phyloP scores from a whole-genome alignment of 2,888 invertebrate species.

The Lasioglossum vierecki region DNA sequence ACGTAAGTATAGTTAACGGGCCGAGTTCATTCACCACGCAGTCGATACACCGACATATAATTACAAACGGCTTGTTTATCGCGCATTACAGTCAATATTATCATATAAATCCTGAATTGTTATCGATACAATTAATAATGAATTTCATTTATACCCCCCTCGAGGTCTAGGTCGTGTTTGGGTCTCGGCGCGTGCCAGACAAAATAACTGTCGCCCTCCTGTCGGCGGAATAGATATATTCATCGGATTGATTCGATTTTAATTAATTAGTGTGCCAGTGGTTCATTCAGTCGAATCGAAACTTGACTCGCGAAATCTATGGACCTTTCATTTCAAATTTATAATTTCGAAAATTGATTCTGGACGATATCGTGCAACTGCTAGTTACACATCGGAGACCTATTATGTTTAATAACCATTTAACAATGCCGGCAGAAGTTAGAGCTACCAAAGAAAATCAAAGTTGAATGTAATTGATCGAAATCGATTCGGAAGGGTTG shows the following conservation, averaged over 20 bases:
- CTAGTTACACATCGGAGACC: too few species aligned
- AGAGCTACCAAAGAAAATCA: too few species aligned
- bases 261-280: neutral
- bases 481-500: too few species aligned
- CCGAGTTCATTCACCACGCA: neutral
- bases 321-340: neutral
- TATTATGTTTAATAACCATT: too few species aligned
- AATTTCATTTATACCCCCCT: neutral
- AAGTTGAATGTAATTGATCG: too few species aligned
- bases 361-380: too few species aligned
- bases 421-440: too few species aligned
- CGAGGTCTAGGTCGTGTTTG: constrained; percentile 1
- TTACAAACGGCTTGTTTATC: neutral
- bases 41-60: neutral
- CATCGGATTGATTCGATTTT: neutral
- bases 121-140: neutral
- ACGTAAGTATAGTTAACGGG: constrained; percentile 1
- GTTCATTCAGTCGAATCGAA: neutral
- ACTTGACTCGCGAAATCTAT: neutral
- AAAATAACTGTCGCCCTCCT: neutral
- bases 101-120: neutral
- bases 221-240: neutral
- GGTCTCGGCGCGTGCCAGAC: neutral
- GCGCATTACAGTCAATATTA: neutral
- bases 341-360: neutral